Evolutionary conservation across 2,888 invertebrate genomes (phyloP), one percentile per base, ranked within the genome.

Genomic region (Hermaeophaga mercurialis): DNA sequence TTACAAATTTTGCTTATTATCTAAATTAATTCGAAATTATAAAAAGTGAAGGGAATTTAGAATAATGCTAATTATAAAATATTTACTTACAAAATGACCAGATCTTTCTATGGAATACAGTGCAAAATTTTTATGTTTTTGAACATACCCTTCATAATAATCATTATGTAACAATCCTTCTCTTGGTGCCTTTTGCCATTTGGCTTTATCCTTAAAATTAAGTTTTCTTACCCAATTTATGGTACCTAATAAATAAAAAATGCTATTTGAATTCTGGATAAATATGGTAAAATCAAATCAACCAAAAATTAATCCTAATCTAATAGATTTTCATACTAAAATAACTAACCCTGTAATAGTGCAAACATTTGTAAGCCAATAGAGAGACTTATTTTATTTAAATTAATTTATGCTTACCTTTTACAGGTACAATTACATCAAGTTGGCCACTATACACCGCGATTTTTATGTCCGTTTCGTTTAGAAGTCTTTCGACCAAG

Each of bases 361-460:
- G n/a, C n/a, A n/a, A n/a, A n/a, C n/a, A n/a, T n/a, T n/a, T n/a
- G n/a, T n/a, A n/a, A n/a, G n/a, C n/a, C n/a, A n/a, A n/a, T n/a
- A n/a, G n/a, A n/a, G n/a, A n/a, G n/a, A n/a, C n/a, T n/a, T n/a
- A n/a, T n/a, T n/a, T 9, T 31, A 31, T 31, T 11, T 1, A 1
- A 7, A 9, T n/a, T 19, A 12, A 8, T 31, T 4, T 12, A 34
- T n/a, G n/a, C n/a, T 43, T 17, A 61, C 92, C 93, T 63, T 89
- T 84, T 11, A 91, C 91, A 67, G 89, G 87, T 59, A 91, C 91
- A 69, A 94, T 92, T 14, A 94, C 81, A 76, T 94, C 94, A 59
- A 94, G 79, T 69, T 93, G 91, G 22, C 91, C 92, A 63, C 85
- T 89, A 71, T 88, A 87, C 11, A 91, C 87, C 22, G 82, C 82